Evolutionary conservation across 2,797 vertebrate species (phyloP).

Genomic region (Glossophaga mutica): DNA sequence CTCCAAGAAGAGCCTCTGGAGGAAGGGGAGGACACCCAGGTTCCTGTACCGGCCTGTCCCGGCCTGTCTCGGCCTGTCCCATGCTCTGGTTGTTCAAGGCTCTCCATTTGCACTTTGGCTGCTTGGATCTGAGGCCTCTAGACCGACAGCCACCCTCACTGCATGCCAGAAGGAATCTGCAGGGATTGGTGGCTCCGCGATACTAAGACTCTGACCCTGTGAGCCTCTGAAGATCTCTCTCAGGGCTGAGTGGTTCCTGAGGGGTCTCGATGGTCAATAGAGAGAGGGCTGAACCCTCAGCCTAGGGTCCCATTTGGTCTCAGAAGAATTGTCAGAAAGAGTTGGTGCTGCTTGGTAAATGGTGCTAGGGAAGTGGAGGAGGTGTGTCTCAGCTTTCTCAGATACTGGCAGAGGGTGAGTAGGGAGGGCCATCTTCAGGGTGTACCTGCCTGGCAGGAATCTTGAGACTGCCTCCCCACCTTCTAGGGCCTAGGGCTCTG

Average conservation of each 20-base stretch:
- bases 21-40: not conserved
- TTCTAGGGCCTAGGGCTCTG: conserved; percentile 5
- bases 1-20: not conserved
- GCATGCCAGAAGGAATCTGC: not conserved
- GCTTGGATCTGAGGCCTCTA: not conserved
- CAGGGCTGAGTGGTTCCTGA: not conserved
- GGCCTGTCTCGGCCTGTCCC: not conserved
- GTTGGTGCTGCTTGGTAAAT: not conserved
- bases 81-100: not conserved
- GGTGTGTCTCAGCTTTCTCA: not conserved
- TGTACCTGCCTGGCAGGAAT: not conserved
- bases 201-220: not conserved
- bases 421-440: not conserved
- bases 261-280: not conserved
- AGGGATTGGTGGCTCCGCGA: not conserved
- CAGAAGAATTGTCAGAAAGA: not conserved
- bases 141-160: not conserved
- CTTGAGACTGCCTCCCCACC: not conserved
- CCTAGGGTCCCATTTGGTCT: not conserved
- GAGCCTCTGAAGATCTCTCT: not conserved
- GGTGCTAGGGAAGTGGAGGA: not conserved
- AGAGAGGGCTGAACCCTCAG: not conserved
- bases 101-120: not conserved
- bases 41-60: not conserved
- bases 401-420: not conserved